Evolutionary conservation across 2,113 vertebrate genomes (phyloP), one percentile per base, ranked within the genome.

Genomic region (Pygathrix nemaeus): DNA sequence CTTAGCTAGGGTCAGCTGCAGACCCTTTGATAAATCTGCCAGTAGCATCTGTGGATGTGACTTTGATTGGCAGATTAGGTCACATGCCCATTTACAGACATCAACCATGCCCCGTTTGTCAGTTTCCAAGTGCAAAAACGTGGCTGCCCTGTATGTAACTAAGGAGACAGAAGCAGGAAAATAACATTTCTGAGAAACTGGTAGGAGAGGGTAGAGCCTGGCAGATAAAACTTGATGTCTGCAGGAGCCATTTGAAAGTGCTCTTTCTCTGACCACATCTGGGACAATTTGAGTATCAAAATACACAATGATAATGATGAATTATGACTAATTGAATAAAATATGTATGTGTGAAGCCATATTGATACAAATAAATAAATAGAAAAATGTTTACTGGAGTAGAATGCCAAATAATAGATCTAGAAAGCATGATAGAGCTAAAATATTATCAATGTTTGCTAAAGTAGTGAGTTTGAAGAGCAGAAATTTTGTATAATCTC

Each of bases 151-250:
- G 52, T 16, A 12, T 14, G 8, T 20, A 59, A 81, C 4, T 21
- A 59, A 59, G 20, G 43, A 75, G 23, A 50, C 13, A 32, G 23
- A 43, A 55, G 12, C 10, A 32, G 16, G 25, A 30, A 90, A 59
- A 68, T 9, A 43, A 1, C 0, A 11, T 57, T 35, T 66, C 61
- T 57, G 40, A 82, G 30, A 93, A 96, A 61, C 8, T 81, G 32
- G 8, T 6, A 43, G 25, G 23, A 17, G 4, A 38, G 2, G 1
- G 1, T 38, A 35, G 1, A 16, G 23, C n/a, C 5, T 10, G 1
- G 3, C 21, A 85, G 35, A 45, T 66, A 85, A 76, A 75, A 76
- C 35, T 48, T 48, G 35, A 1, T 55, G 12, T 64, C 72, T 68
- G 30, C 1, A 75, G 59, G 14, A 30, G 17, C 3, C 61, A 80